phyloP scores from a whole-genome alignment of 2,113 vertebrate genomes.

The Pagrus major region DNA sequence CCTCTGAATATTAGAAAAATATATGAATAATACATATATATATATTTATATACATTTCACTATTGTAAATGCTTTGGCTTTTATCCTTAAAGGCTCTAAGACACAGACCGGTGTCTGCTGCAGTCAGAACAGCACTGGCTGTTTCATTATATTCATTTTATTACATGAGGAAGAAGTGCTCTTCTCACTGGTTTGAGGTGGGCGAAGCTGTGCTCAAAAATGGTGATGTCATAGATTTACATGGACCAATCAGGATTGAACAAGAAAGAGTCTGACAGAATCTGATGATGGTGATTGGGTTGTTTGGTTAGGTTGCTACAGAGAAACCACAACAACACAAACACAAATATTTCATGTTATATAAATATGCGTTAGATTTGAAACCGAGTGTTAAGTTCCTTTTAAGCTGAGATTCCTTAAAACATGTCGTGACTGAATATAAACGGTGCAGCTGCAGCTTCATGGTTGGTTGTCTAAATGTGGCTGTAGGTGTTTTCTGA shows the following conservation, averaged over 20 bases:
- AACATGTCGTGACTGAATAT: neutral
- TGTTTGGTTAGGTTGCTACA: neutral
- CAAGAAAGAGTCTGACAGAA: neutral
- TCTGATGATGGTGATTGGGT: neutral
- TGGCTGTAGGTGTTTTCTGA: slow-evolving; percentile 35
- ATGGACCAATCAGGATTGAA: neutral
- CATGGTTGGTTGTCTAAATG: slow-evolving; percentile 27
- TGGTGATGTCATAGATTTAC: neutral
- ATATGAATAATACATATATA: too few species aligned
- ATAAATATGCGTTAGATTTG: neutral
- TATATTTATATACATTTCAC: too few species aligned
- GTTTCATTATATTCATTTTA: neutral
- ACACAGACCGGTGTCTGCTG: too few species aligned
- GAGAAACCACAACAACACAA: neutral
- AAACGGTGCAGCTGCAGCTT: slow-evolving; percentile 3
- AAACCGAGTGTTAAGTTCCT: neutral
- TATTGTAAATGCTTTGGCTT: too few species aligned
- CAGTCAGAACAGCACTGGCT: neutral
- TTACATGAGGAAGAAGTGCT: neutral
- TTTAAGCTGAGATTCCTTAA: neutral
- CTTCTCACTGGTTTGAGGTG: neutral
- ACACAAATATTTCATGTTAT: neutral
- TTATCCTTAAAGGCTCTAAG: too few species aligned
- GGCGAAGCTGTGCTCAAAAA: neutral
- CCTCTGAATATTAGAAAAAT: too few species aligned